A percentile compares a stretch with the other conserved stretches of the same genome.
phyloP scores from a whole-genome alignment of 1,140 invertebrate species.

The Formica exsecta region DNA sequence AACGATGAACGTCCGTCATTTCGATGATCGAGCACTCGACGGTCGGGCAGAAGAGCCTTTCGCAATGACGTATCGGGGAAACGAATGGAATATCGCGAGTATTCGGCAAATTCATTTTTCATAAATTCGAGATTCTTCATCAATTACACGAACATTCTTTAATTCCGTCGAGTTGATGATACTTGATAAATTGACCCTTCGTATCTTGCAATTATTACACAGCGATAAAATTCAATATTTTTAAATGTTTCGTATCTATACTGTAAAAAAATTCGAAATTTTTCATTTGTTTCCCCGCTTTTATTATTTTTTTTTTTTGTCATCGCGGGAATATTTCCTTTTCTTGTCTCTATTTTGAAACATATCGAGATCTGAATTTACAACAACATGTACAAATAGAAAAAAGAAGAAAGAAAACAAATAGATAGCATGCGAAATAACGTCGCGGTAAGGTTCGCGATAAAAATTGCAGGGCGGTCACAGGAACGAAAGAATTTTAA shows the following conservation, averaged over 20 bases:
- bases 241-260: not conserved
- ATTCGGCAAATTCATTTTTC: not conserved
- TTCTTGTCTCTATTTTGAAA: not conserved
- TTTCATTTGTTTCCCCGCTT: not conserved
- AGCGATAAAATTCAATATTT: slow-evolving; percentile 5
- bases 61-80: not conserved
- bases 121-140: not conserved
- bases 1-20: slow-evolving; percentile 41
- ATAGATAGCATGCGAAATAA: not conserved
- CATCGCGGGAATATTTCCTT: not conserved
- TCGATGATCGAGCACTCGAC: slow-evolving; percentile 30
- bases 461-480: slow-evolving; percentile 18
- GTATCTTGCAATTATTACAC: not conserved
- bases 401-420: not conserved
- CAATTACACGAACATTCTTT: not conserved
- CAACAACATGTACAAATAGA: not conserved
- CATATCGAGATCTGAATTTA: not conserved
- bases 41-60: slow-evolving; percentile 3
- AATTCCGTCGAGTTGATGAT: not conserved
- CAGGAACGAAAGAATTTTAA: slow-evolving; percentile 33
- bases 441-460: not conserved
- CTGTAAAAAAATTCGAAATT: too few relatives aligned
- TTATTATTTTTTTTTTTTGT: not conserved
- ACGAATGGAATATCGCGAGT: not conserved
- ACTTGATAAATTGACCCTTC: not conserved